Evolutionary conservation across 2,888 invertebrate genomes (phyloP).

Genomic region (Pterostichus madidus): DNA sequence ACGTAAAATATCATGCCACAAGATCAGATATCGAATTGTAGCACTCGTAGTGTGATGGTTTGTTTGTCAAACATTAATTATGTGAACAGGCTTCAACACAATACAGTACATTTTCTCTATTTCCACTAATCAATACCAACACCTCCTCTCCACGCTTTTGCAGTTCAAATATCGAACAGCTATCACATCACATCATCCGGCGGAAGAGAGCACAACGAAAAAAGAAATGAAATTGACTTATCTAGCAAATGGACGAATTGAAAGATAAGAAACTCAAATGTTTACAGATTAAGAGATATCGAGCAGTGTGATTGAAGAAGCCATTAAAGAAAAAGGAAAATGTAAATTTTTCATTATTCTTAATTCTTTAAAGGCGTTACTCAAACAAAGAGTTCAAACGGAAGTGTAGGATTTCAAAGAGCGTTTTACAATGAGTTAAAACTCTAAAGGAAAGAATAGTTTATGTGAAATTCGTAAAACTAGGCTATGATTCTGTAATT

Average conservation of each 20-base stretch:
- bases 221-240: constrained; percentile 27
- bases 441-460: too few species aligned
- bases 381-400: constrained; percentile 4
- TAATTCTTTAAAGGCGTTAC: background rate
- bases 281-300: constrained; percentile 22
- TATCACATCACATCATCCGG: too few species aligned
- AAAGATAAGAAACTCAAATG: constrained; percentile 39
- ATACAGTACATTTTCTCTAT: background rate
- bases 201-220: background rate
- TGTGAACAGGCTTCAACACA: background rate
- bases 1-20: too few species aligned
- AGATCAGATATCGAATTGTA: too few species aligned
- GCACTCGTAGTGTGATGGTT: background rate
- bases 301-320: constrained; percentile 8
- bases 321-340: background rate
- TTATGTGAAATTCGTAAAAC: too few species aligned
- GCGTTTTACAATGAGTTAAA: too few species aligned
- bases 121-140: background rate
- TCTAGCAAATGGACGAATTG: constrained; percentile 5
- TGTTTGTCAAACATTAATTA: constrained; percentile 22
- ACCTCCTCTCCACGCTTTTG: too few species aligned
- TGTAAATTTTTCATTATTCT: constrained; percentile 27
- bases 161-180: too few species aligned
- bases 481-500: too few species aligned
- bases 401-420: too few species aligned